Percentiles rank a stretch among this genome's conserved stretches.
phyloP scores from a whole-genome alignment of 2,888 invertebrate genomes.

The Dioctria linearis region DNA sequence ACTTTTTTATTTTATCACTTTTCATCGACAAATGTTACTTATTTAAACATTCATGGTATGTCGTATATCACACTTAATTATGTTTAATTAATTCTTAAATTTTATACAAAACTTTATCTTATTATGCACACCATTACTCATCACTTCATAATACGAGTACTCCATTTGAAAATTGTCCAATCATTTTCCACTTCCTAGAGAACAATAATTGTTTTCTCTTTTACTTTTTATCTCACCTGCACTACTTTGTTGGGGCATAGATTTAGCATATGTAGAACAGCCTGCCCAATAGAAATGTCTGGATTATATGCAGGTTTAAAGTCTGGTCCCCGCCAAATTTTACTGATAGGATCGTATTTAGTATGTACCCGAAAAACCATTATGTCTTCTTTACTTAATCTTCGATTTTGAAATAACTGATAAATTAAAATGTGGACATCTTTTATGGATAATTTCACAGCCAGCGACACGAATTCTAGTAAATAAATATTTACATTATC shows the following conservation, averaged over 20 bases:
- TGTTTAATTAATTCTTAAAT: too few relatives aligned
- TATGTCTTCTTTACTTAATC: neutral
- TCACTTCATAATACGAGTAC: neutral
- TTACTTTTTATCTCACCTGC: constrained; percentile 41
- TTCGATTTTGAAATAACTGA: too few relatives aligned
- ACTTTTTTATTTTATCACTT: too few relatives aligned
- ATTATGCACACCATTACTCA: neutral
- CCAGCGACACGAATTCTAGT: neutral
- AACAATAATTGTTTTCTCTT: too few relatives aligned
- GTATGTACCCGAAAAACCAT: constrained; percentile 2
- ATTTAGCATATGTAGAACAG: constrained; percentile 29
- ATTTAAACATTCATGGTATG: too few relatives aligned
- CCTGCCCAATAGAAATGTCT: constrained; percentile 33
- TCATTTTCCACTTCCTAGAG: neutral
- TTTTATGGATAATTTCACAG: neutral
- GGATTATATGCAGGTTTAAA: constrained; percentile 25
- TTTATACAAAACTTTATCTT: too few relatives aligned
- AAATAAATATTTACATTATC: too few relatives aligned
- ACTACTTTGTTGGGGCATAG: constrained; percentile 41
- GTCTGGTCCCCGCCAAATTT: constrained; percentile 51
- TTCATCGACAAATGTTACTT: too few relatives aligned
- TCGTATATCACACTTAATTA: too few relatives aligned
- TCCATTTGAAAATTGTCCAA: neutral
- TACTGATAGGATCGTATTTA: constrained; percentile 15
- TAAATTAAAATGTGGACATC: neutral